Evolutionary conservation across 2,113 vertebrate genomes (phyloP), one percentile per base, ranked within the genome.

Genomic region (Falcunculus frontatus): DNA sequence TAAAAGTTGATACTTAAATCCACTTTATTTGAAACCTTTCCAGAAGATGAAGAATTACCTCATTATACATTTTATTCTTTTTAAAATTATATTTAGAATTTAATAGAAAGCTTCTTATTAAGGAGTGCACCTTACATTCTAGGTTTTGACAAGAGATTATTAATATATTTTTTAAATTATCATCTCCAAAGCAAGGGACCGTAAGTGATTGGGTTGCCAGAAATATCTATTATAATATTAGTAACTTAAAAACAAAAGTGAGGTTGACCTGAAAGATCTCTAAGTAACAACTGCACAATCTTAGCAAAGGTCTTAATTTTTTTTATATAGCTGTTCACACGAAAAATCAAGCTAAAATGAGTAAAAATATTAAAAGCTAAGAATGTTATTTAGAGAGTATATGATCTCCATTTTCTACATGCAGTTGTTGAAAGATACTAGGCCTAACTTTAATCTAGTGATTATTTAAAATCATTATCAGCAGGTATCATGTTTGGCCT

Each of bases 111-210:
- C 37, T 68, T 77, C 39, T 83, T 85, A 70, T 33, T 42, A 49
- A 91, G 53, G 22, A 95, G 53, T 56, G 47, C 39, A 94, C 86
- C 88, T 97, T 60, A 95, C 46, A 84, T 89, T 87, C 95, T 70
- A 73, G 73, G 94, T 90, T 97, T 96, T 97, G 92, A 97, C 88
- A 97, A 79, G 87, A 63, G 95, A 97, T 89, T 53, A 94, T 90
- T 92, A 97, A 94, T 94, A 79, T 79, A 95, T 95, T 96, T 97
- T 92, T 9, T 27, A 84, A 96, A 96, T 77, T 83, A 94, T 57
- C 46, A 88, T 78, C 78, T 79, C 56, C 79, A 77, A 86, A 92
- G 90, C 53, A 94, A 87, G 82, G 59, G 91, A 95, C 60, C 69
- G 84, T 89, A 97, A 91, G 92, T 96, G 84, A 93, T 13, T 81